Percentiles rank a stretch among this genome's conserved stretches.
These are phyloP conservation scores for Podiceps cristatus DNA, from an alignment of 2,113 vertebrate species.

Conservation along the genomic window DNA sequence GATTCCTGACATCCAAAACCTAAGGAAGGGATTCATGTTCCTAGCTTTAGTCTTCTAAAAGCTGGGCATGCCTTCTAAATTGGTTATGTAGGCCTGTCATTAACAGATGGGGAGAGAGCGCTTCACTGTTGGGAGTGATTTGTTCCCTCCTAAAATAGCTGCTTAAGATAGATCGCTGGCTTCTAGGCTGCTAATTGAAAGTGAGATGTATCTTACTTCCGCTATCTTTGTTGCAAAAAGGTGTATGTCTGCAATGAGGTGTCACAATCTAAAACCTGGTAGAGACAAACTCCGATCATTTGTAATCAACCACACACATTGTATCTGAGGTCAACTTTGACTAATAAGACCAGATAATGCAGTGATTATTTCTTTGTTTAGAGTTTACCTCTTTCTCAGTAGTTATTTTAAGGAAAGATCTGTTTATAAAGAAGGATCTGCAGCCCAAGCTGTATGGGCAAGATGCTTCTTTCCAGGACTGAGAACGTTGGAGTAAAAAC, in stretches of 20 bases:
- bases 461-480: not conserved
- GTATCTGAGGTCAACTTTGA: not conserved
- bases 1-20: not conserved
- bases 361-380: not conserved
- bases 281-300: fast-evolving
- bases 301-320: not conserved
- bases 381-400: not conserved
- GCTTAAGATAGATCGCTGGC: not conserved
- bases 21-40: not conserved
- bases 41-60: not conserved
- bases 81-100: conserved; percentile 45
- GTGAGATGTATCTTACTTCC: not conserved
- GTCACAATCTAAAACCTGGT: not conserved
- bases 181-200: conserved; percentile 42
- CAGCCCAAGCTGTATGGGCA: not conserved
- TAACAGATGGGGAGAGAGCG: conserved; percentile 55
- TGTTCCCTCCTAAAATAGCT: conserved; percentile 61
- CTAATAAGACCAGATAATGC: not conserved
- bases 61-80: conserved; percentile 30
- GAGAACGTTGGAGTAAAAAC: not conserved
- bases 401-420: not conserved
- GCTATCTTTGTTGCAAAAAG: not conserved
- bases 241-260: not conserved
- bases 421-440: not conserved
- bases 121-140: conserved; percentile 58